Evolutionary conservation across 2,888 invertebrate species (phyloP), one percentile per base, ranked within the genome.

Genomic region (Odontomyia ornata): DNA sequence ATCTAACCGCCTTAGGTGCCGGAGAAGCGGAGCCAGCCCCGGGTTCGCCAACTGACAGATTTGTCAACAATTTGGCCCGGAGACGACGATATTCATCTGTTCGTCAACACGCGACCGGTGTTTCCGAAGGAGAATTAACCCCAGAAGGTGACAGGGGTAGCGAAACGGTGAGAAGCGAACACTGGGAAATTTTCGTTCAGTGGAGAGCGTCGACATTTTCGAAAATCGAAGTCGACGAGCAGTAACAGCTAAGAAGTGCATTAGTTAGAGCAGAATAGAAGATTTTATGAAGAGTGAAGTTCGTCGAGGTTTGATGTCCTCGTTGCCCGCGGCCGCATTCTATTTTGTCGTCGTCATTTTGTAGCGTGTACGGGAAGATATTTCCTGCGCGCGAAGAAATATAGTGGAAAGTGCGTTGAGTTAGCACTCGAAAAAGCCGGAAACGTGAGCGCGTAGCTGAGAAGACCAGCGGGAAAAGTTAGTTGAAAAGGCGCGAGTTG

Each of bases 311-410:
- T 46, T 11, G 27, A 18, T 73, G 73, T 60, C 71, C 60, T 73
- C 73, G 60, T 60, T 73, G 57, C 30, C 56, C 73, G 73, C 57
- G 57, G 57, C 60, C 73, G 69, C 69, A 69, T 47, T 69, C 47
- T 69, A 69, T 69, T 69, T 47, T 69, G 69, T 46, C 69, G 73
- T 47, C 47, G 71, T 73, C 57, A 73, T 57, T 60, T 57, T 36
- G 69, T 69, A 47, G 69, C 69, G 47, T 47, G 36, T 64, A 25
- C 23, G 64, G 30, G 28, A 67, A 67, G 13, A 7, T 13, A n/a
- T 9, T 13, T 36, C 36, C 36, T 5, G 5, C 60, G 21, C 25
- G 60, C 60, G 21, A 23, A 18, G 15, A 60, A 60, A 23, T 52
- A 52, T 60, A 7, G 60, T 15, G 21, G 60, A 52, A 18, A 13